A percentile compares a stretch with the other conserved stretches of the same genome.
phyloP scores from a whole-genome alignment of 2,888 invertebrate genomes.

The Heliconius ismenius region DNA sequence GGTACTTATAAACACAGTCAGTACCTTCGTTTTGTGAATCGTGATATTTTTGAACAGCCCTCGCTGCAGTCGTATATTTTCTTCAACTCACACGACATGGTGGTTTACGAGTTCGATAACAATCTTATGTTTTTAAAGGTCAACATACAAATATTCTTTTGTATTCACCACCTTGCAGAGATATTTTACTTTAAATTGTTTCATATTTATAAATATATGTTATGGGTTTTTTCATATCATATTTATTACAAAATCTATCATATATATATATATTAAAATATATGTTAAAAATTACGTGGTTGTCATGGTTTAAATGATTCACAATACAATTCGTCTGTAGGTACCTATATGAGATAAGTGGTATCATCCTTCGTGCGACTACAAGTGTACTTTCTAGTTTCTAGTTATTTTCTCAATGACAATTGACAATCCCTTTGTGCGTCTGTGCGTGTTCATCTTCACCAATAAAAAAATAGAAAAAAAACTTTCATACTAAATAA shows the following conservation, averaged over 20 bases:
- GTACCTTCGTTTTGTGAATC: background rate
- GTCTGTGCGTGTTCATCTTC: background rate
- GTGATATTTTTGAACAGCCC: constrained; percentile 11
- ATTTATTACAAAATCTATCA: too few relatives aligned
- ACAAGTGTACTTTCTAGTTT: background rate
- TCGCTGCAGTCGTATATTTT: constrained; percentile 15
- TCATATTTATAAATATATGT: background rate
- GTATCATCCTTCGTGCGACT: background rate
- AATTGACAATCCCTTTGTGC: background rate
- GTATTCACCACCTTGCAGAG: background rate
- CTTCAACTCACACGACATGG: constrained; percentile 20
- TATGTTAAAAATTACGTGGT: background rate
- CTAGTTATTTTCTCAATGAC: background rate
- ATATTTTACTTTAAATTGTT: background rate
- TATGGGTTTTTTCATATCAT: background rate
- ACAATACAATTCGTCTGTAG: constrained; percentile 10
- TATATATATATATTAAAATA: too few relatives aligned
- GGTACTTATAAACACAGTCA: background rate
- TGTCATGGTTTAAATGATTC: background rate
- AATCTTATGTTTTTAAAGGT: constrained; percentile 17
- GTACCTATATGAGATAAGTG: constrained; percentile 1
- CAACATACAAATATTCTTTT: constrained; percentile 18
- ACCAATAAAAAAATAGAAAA: background rate
- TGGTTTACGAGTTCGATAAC: constrained; percentile 21
- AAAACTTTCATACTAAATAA: too few relatives aligned